phyloP scores from a whole-genome alignment of 2,797 vertebrate species.

The Rhyacichthys aspro region DNA sequence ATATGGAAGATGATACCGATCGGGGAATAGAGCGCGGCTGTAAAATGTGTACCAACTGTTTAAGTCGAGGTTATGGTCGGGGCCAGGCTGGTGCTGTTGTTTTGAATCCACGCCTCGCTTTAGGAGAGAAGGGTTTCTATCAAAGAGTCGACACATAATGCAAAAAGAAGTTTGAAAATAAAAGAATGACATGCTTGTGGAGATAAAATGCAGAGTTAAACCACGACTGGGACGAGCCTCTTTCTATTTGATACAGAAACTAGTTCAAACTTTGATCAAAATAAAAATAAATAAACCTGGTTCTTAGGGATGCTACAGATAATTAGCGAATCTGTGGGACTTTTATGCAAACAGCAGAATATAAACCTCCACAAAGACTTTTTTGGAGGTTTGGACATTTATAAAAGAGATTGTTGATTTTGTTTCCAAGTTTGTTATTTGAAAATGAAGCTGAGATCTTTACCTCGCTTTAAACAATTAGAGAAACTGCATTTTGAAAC shows the following conservation, averaged over 20 bases:
- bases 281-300: too few species aligned
- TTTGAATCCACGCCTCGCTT: slow-evolving; percentile 26
- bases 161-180: slow-evolving; percentile 8
- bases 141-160: slow-evolving; percentile 17
- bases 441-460: too few species aligned
- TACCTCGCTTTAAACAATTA: too few species aligned
- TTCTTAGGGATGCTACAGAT: too few species aligned
- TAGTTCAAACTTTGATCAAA: background rate
- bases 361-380: too few species aligned
- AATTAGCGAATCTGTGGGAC: too few species aligned
- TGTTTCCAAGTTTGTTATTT: too few species aligned
- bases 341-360: too few species aligned
- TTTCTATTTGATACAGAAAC: background rate
- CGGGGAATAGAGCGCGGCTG: slow-evolving; percentile 60
- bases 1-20: slow-evolving; percentile 73
- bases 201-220: background rate
- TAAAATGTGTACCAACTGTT: slow-evolving; percentile 77
- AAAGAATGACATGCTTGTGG: too few species aligned
- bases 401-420: too few species aligned
- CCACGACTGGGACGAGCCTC: background rate
- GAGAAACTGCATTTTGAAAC: too few species aligned
- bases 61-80: slow-evolving; percentile 60
- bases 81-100: slow-evolving; percentile 18
- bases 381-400: too few species aligned
- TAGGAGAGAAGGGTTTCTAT: slow-evolving; percentile 9